phyloP scores from a whole-genome alignment of 2,113 vertebrate species.

The Amphiprion ocellaris region DNA sequence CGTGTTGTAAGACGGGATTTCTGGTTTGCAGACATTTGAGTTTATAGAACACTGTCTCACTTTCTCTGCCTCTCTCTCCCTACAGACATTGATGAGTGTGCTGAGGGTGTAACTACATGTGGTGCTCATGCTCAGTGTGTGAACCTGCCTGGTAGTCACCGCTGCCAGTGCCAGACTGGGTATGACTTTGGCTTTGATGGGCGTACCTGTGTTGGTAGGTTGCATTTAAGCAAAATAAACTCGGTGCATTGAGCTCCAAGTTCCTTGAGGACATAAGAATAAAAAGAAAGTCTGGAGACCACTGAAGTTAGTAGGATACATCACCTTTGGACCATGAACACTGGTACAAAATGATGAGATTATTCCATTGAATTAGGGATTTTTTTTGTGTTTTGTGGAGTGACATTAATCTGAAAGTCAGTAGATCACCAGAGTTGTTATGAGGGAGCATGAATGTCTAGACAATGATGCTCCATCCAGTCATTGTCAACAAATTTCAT shows the following conservation, averaged over 20 bases:
- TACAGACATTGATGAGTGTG: slow-evolving; percentile 92
- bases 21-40: slow-evolving; percentile 17
- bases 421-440: too few relatives aligned
- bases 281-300: too few relatives aligned
- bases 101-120: slow-evolving; percentile 81
- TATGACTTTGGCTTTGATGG: slow-evolving; percentile 82
- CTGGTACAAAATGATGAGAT: too few relatives aligned
- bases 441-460: too few relatives aligned
- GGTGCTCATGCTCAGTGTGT: slow-evolving; percentile 86
- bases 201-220: slow-evolving; percentile 88
- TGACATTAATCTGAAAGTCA: too few relatives aligned
- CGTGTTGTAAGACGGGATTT: slow-evolving; percentile 27
- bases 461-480: background rate
- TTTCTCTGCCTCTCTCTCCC: slow-evolving; percentile 16
- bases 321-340: too few relatives aligned
- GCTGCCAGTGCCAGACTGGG: slow-evolving; percentile 88
- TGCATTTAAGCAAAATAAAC: too few relatives aligned
- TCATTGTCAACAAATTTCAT: background rate
- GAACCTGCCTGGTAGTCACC: slow-evolving; percentile 88
- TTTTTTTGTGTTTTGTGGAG: too few relatives aligned
- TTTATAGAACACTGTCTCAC: slow-evolving; percentile 7
- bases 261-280: too few relatives aligned
- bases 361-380: too few relatives aligned
- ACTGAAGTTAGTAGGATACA: too few relatives aligned
- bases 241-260: too few relatives aligned